phyloP scores from a whole-genome alignment of 2,797 vertebrate genomes.

The Cheirogaleus major region DNA sequence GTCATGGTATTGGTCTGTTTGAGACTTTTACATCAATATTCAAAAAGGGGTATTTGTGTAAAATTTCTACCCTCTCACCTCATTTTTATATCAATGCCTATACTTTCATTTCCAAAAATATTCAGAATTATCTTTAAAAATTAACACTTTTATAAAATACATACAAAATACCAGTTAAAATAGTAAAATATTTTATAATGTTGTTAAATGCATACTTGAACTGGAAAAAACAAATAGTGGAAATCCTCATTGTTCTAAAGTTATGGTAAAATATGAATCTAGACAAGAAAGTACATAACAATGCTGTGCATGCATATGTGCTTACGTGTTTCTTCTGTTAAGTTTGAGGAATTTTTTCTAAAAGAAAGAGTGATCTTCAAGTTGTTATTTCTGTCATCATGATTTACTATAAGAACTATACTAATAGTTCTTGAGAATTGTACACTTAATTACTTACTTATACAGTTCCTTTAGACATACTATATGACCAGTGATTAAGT shows the following conservation, averaged over 20 bases:
- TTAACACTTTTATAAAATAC: neutral
- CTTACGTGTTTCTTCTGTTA: neutral
- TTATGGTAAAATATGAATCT: neutral
- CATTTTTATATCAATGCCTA: neutral
- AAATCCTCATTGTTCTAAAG: neutral
- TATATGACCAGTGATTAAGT: neutral
- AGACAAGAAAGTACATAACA: neutral
- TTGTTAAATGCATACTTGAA: neutral
- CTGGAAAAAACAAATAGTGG: neutral
- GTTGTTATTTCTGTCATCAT: neutral
- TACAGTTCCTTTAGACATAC: neutral
- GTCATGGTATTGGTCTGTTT: neutral
- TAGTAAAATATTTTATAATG: neutral
- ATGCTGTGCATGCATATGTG: neutral
- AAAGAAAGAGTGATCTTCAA: neutral
- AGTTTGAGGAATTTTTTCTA: neutral
- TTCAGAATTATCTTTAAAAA: neutral
- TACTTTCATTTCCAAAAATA: neutral
- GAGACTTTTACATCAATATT: neutral
- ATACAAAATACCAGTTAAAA: neutral
- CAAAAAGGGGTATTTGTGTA: neutral
- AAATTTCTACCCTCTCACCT: neutral
- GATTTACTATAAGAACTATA: neutral
- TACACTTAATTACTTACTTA: neutral
- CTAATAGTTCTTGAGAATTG: neutral